Evolutionary conservation across 2,113 vertebrate genomes (phyloP), one percentile per base, ranked within the genome.

Genomic region (Anser brachyrhynchus): DNA sequence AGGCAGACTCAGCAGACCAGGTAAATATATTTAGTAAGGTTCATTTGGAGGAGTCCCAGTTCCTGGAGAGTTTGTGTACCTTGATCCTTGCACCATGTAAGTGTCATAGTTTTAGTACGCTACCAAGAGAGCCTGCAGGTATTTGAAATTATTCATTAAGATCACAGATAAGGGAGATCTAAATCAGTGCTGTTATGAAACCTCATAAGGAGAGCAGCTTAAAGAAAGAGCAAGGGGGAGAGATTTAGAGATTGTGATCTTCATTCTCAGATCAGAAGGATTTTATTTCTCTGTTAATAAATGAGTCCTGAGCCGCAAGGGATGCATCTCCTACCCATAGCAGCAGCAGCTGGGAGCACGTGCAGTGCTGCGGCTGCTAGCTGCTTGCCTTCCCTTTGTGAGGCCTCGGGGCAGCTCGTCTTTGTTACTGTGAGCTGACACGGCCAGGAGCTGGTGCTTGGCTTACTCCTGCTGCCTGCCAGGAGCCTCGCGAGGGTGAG

Each of bases 401-500:
- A 49, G 6, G 10, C 44, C 51, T 7, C 1, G 0, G 1, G 25
- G 21, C 49, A 71, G 17, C 16, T 26, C 12, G 9, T 14, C 17
- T 9, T 58, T 33, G 1, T 23, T 9, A 2, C 58, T 4, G 0
- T 0, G 46, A 71, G 61, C 52, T 33, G 18, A 11, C 37, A 0
- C 11, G 25, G 49, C 14, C n/a, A 71, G 69, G 23, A 51, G 49
- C 46, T 15, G 18, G 13, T 17, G 52, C 62, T 20, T 15, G 2
- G 13, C 35, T 20, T 19, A 29, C n/a, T 35, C 57, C 88, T 31
- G 14, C 77, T 46, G 77, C 22, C 41, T 8, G 41, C 69, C 76
- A 1, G 19, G 28, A 59, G 37, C n/a, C 58, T 35, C 0, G 20
- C 29, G 13, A 28, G 9, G 52, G 21, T 26, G 20, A 31, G 37